A percentile compares a stretch with the other conserved stretches of the same genome.
These are phyloP conservation scores for Lipophrys pholis DNA, from an alignment of 2,113 vertebrate species.

Conservation along the genomic window DNA sequence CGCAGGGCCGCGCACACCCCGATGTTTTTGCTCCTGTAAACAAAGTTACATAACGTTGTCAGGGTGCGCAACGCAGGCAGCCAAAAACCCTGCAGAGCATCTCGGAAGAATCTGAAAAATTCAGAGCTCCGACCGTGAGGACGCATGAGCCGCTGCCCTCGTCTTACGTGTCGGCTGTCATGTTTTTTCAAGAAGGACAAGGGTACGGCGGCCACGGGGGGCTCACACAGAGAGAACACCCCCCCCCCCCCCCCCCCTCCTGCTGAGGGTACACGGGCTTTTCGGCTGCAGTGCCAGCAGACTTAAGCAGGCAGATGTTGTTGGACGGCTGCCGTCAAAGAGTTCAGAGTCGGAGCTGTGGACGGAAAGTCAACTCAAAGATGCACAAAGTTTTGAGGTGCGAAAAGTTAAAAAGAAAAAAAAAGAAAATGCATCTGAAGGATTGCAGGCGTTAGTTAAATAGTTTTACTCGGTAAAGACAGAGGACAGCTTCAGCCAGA, in stretches of 20 bases:
- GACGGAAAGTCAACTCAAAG: slow-evolving; percentile 1
- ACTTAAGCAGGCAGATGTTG: slow-evolving; percentile 43
- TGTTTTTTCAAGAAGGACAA: slow-evolving; percentile 44
- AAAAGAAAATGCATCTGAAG: no score
- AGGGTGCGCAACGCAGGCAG: not conserved
- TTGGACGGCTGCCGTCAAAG: slow-evolving; percentile 42
- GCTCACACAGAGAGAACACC: slow-evolving; percentile 18
- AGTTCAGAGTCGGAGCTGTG: slow-evolving; percentile 43
- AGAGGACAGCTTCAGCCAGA: no score
- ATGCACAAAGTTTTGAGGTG: not conserved
- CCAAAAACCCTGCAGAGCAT: slow-evolving; percentile 29
- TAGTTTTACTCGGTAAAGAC: no score
- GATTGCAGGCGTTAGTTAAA: no score
- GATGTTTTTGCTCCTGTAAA: slow-evolving; percentile 29
- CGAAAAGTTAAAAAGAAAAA: no score
- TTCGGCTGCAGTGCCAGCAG: slow-evolving; percentile 33
- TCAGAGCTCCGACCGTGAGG: slow-evolving; percentile 34
- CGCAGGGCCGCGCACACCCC: slow-evolving; percentile 20
- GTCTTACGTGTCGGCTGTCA: slow-evolving; percentile 35
- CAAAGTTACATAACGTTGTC: slow-evolving; percentile 51
- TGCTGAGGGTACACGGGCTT: slow-evolving; percentile 5
- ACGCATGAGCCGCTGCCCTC: slow-evolving; percentile 18
- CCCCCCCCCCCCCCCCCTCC: not conserved
- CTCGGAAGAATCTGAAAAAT: slow-evolving; percentile 51
- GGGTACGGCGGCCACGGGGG: slow-evolving; percentile 12